Evolutionary conservation across 2,113 vertebrate genomes (phyloP), one percentile per base, ranked within the genome.

Genomic region (Addax nasomaculatus): DNA sequence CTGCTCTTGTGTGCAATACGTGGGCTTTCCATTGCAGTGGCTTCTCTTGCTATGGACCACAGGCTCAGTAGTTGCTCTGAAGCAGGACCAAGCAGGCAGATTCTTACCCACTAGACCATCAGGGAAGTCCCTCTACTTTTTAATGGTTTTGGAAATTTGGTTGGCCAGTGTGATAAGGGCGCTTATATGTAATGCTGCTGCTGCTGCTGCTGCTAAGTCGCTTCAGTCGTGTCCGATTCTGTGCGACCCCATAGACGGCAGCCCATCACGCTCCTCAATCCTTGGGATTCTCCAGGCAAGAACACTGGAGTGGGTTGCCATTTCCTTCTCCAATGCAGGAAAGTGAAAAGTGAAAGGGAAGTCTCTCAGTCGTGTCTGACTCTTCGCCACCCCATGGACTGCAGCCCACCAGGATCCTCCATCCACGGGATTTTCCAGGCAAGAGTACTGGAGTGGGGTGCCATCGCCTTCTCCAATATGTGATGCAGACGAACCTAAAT

Each of bases 211-310:
- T 60, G 60, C 60, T 30, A 62, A 62, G 29, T 30, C 1, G 2
- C 58, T 62, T 30, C 58, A 62, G 29, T 62, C 13, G 6, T 30
- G 58, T 62, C 58, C 5, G 0, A 30, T 30, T 62, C 58, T 57
- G 55, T 57, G 23, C 1, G 6, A 62, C 29, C 58, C 58, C 58
- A 30, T 30, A 15, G 58, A 62, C 2, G 5, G 58, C 58, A 62
- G 29, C 60, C 29, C 29, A 62, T 29, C 58, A 30, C 0, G 5
- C 29, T 60, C 29, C 12, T 5, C 29, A 0, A 0, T 60, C 58
- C 58, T 6, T 60, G 29, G 58, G 58, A 60, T 30, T 60, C 58
- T 30, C 58, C 58, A 60, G 13, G 5, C 29, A 60, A 60, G 29
- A 60, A 30, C 13, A 30, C 27, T 60, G 58, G 58, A 60, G 58